Evolutionary conservation across 2,797 vertebrate species (phyloP).

Genomic region (Pangasius djambal): DNA sequence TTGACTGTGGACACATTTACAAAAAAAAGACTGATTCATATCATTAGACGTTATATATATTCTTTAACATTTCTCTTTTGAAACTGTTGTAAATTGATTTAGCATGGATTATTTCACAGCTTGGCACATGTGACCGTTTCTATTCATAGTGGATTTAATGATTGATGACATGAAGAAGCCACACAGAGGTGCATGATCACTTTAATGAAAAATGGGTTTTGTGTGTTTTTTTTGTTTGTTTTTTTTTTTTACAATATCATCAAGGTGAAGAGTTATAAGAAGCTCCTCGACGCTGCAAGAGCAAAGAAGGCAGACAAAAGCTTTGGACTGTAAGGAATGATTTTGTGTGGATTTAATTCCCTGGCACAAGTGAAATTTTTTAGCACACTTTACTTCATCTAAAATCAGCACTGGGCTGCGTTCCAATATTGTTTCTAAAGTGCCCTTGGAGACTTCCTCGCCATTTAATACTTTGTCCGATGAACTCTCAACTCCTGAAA

Average conservation of each 20-base stretch:
- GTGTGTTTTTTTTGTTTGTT: background rate
- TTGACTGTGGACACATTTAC: constrained; percentile 2
- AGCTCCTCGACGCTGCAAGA: background rate
- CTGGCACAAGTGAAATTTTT: background rate
- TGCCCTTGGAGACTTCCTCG: background rate
- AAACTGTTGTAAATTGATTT: constrained; percentile 3
- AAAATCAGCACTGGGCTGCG: background rate
- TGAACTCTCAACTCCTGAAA: background rate
- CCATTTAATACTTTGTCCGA: background rate
- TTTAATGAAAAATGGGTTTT: background rate
- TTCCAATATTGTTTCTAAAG: constrained; percentile 1
- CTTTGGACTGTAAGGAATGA: background rate
- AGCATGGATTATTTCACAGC: constrained; percentile 12
- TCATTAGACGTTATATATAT: background rate
- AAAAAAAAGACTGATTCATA: background rate
- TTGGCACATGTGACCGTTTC: constrained; percentile 11
- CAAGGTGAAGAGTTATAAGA: background rate
- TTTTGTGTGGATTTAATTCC: background rate
- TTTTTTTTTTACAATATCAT: background rate
- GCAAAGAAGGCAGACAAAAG: constrained; percentile 29
- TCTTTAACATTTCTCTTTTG: background rate
- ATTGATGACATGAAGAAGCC: background rate
- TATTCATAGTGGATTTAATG: background rate
- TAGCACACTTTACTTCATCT: background rate
- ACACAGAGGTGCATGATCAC: background rate